Percentiles rank a stretch among this genome's conserved stretches.
Conservation (phyloP, 2,797 vertebrate genomes). For the Poeciliopsis infans region DNA sequence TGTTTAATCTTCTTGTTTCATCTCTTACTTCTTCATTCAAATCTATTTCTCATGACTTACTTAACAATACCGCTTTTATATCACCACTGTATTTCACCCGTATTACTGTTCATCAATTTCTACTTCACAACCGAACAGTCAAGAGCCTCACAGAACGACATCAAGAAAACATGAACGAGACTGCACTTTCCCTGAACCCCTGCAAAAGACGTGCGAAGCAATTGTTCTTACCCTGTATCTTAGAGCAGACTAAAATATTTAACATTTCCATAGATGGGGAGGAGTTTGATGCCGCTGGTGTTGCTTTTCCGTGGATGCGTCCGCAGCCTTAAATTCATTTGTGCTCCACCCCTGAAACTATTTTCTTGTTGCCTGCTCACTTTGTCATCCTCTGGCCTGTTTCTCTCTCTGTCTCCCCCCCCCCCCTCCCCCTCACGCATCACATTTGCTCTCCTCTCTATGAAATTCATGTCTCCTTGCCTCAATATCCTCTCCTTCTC, state of each 20-base stretch:
- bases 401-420: neutral
- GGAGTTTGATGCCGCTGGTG: conserved; percentile 27
- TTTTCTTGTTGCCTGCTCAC: conserved; percentile 27
- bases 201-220: conserved; percentile 39
- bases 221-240: conserved; percentile 43
- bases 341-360: conserved; percentile 1
- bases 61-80: neutral
- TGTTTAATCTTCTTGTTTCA: neutral
- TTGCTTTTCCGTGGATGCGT: conserved; percentile 38
- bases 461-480: conserved; percentile 22
- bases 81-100: neutral
- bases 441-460: conserved; percentile 1
- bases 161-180: conserved; percentile 26
- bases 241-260: conserved; percentile 47
- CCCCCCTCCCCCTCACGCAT: neutral
- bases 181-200: conserved; percentile 48
- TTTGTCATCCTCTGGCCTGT: conserved; percentile 15
- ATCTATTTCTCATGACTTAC: neutral
- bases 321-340: conserved; percentile 33
- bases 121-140: conserved; percentile 19
- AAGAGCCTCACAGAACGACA: conserved; percentile 25
- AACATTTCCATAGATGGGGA: conserved; percentile 26
- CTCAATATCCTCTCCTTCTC: neutral
- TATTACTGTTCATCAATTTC: conserved; percentile 1
- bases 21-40: neutral